These are phyloP conservation scores for Malacoctenus gilli DNA, from an alignment of 2,797 vertebrate species.

Conservation along the genomic window DNA sequence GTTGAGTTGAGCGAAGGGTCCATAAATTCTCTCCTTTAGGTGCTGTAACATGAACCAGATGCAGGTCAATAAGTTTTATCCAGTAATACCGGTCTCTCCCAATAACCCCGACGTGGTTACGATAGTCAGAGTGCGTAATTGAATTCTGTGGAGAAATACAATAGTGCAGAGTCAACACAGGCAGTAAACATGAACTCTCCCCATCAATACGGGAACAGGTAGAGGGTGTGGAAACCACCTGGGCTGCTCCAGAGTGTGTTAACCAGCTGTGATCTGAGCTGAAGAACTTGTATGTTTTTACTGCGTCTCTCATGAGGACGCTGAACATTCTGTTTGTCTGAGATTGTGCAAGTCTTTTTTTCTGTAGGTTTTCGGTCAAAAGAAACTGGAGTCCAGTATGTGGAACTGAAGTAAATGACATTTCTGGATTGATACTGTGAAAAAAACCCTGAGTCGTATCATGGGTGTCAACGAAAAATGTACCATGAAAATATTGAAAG, in stretches of 20 bases:
- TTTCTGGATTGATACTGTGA: too few species aligned
- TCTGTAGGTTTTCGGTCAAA: too few species aligned
- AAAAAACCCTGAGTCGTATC: too few species aligned
- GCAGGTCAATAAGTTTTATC: conserved; percentile 58
- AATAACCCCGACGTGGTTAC: conserved; percentile 48
- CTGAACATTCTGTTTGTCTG: background rate
- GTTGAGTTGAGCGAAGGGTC: background rate
- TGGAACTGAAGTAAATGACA: too few species aligned
- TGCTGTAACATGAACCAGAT: conserved; percentile 45
- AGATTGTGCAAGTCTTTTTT: background rate
- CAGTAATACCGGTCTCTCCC: conserved; percentile 41
- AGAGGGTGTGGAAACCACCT: conserved; percentile 42
- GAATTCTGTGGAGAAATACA: conserved; percentile 60
- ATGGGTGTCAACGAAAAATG: too few species aligned
- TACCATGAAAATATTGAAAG: too few species aligned
- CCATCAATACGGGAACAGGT: conserved; percentile 29
- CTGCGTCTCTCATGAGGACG: background rate
- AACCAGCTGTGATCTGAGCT: conserved; percentile 32
- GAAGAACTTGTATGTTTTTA: background rate
- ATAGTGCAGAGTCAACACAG: conserved; percentile 60
- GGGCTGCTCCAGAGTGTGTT: conserved; percentile 40
- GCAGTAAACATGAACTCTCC: conserved; percentile 24
- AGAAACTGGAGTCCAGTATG: too few species aligned
- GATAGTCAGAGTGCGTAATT: conserved; percentile 44
- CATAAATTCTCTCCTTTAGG: conserved; percentile 8